Evolutionary conservation across 2,113 vertebrate genomes (phyloP), one percentile per base, ranked within the genome.

Genomic region (Eleginops maclovinus): DNA sequence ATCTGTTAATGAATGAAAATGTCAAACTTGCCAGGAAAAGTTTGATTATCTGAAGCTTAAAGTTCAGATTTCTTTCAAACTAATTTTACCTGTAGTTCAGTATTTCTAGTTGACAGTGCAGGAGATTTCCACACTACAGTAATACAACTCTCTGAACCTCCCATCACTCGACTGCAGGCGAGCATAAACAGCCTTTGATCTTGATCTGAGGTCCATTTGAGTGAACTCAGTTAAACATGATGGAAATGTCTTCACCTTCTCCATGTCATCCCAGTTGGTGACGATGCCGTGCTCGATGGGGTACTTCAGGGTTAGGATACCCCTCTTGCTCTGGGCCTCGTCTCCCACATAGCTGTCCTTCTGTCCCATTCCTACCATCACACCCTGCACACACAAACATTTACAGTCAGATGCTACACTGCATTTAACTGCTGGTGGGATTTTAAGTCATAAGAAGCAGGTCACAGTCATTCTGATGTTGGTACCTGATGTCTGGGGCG

Each of bases 261-360:
- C 97, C 97, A 98, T 98, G 86, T 99, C 97, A 0, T 98, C 97
- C 97, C 97, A 99, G 96, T 98, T 98, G 74, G 97, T 99, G 93
- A 98, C 96, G 92, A 98, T 98, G 82, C 97, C 97, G 0, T 98
- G 96, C 84, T 99, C 97, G 31, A 98, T 98, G 85, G 97, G 97
- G 84, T 98, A 97, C 77, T 99, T 99, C 75, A 89, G 80, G 72
- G 83, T 85, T 59, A 85, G 86, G 79, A 80, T 98, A 68, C 97
- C 97, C 75, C 97, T 96, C 94, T 98, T 98, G 95, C 97, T 97
- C 94, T 99, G 97, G 14, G 97, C 97, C 94, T 98, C 97, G 15
- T 98, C 97, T 81, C 97, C 98, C 82, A 99, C 97, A 0, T 97
- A 99, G 94, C 96, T 96, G 88, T 98, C 97, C 82, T 99, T 99